Percentiles rank a stretch among this genome's conserved stretches.
phyloP scores from a whole-genome alignment of 1,140 invertebrate species.

The Belonocnema kinseyi region DNA sequence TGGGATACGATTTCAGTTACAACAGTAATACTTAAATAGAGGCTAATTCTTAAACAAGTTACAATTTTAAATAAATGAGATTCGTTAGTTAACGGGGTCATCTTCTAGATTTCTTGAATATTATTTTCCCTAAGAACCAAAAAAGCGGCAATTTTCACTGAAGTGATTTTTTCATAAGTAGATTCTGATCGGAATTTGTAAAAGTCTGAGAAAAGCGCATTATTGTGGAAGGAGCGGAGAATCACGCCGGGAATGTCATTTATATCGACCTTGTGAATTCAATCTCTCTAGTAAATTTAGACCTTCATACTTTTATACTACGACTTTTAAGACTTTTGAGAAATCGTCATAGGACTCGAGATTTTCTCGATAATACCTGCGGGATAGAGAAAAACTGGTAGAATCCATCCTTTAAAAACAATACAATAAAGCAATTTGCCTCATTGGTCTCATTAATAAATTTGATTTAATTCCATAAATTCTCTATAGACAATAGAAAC shows the following conservation, averaged over 20 bases:
- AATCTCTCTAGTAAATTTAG: slow-evolving; percentile 51
- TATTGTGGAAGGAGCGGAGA: slow-evolving; percentile 1
- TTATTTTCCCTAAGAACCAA: neutral
- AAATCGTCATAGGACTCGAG: slow-evolving; percentile 30
- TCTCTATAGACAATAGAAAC: no score
- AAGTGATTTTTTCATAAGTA: slow-evolving; percentile 5
- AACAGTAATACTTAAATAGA: no score
- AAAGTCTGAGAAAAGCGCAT: slow-evolving; percentile 14
- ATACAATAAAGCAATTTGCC: slow-evolving; percentile 2
- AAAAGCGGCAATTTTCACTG: slow-evolving; percentile 16
- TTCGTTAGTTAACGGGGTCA: neutral
- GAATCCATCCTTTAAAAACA: slow-evolving; percentile 32
- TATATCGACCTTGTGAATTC: slow-evolving; percentile 15
- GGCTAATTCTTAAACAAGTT: neutral
- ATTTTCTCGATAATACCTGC: slow-evolving; percentile 20
- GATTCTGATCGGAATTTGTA: slow-evolving; percentile 7
- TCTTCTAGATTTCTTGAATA: neutral
- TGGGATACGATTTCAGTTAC: no score
- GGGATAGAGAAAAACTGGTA: slow-evolving; percentile 34
- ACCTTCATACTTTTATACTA: slow-evolving; percentile 68
- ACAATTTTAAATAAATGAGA: neutral
- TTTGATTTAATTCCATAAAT: no score
- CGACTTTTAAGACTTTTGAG: slow-evolving; percentile 51
- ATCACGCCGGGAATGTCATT: slow-evolving; percentile 19
- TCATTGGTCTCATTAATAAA: no score